These are phyloP conservation scores for Nephila pilipes DNA, from an alignment of 1,140 invertebrate species.

Conservation along the genomic window DNA sequence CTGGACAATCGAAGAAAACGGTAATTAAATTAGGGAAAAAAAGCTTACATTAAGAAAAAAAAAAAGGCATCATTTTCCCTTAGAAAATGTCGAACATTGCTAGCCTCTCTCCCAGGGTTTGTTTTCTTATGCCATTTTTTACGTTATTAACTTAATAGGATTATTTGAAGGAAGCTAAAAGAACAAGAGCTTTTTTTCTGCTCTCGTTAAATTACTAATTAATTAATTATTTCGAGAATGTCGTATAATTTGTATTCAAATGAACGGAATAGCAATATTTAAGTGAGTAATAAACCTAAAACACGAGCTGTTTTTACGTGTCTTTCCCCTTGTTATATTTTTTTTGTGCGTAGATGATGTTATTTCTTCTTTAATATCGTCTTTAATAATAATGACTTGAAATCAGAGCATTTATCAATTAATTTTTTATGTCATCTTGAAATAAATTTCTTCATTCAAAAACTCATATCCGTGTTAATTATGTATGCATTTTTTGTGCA, in stretches of 20 bases:
- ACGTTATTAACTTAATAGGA: slow-evolving; percentile 28
- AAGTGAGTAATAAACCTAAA: slow-evolving; percentile 21
- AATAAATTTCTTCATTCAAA: slow-evolving; percentile 27
- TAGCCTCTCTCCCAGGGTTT: background rate
- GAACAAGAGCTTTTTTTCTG: background rate
- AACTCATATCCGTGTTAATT: background rate
- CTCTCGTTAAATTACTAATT: slow-evolving; percentile 30
- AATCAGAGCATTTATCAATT: slow-evolving; percentile 35
- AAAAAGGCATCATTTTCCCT: background rate
- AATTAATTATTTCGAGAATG: slow-evolving; percentile 11
- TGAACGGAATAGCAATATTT: background rate
- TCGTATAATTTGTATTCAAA: slow-evolving; percentile 20
- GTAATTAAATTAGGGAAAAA: slow-evolving; percentile 32
- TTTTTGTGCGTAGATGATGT: background rate
- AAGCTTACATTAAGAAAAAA: background rate
- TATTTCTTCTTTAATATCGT: slow-evolving; percentile 3
- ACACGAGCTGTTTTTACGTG: background rate
- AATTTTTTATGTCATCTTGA: background rate
- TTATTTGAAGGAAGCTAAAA: slow-evolving; percentile 12
- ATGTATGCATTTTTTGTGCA: background rate
- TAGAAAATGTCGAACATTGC: background rate
- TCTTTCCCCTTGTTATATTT: background rate
- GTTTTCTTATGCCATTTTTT: slow-evolving; percentile 10
- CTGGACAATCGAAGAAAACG: slow-evolving; percentile 12
- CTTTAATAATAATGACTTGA: slow-evolving; percentile 32